A percentile compares a stretch with the other conserved stretches of the same genome.
phyloP scores from a whole-genome alignment of 2,113 vertebrate species.

The Anarhynchus alexandrinus region DNA sequence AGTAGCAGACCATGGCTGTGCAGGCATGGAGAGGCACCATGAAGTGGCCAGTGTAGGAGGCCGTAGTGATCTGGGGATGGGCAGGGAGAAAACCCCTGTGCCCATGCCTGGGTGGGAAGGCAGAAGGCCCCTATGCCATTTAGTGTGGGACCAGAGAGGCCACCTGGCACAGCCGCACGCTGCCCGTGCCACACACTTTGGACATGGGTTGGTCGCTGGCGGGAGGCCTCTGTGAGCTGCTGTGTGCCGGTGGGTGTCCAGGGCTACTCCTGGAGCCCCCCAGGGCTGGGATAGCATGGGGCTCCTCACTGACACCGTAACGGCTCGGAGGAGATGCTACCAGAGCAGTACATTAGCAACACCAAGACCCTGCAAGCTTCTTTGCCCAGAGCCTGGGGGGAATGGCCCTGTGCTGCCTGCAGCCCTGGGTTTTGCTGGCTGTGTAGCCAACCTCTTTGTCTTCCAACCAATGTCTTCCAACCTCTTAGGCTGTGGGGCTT shows the following conservation, averaged over 20 bases:
- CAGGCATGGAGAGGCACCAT: background rate
- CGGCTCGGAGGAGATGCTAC: rapidly evolving
- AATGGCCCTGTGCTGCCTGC: background rate
- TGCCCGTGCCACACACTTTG: rapidly evolving
- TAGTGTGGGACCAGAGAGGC: background rate
- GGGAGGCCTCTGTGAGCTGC: background rate
- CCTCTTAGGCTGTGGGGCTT: background rate
- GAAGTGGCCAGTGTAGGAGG: background rate
- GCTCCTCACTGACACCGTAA: background rate
- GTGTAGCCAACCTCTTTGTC: too few species aligned
- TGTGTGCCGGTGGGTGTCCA: background rate
- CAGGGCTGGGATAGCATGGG: background rate
- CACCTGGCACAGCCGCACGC: background rate
- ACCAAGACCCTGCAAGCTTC: background rate
- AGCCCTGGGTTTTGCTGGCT: background rate
- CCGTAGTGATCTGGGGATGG: background rate
- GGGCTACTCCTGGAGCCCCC: background rate
- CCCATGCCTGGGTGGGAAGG: background rate
- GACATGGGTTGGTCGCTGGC: rapidly evolving
- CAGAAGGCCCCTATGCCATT: rapidly evolving
- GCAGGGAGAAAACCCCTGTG: background rate
- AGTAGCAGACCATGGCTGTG: rapidly evolving
- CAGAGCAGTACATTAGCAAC: background rate
- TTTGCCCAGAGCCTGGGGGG: background rate
- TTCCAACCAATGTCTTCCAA: background rate